phyloP scores from a whole-genome alignment of 2,888 invertebrate species.

The Ellobium chinense region DNA sequence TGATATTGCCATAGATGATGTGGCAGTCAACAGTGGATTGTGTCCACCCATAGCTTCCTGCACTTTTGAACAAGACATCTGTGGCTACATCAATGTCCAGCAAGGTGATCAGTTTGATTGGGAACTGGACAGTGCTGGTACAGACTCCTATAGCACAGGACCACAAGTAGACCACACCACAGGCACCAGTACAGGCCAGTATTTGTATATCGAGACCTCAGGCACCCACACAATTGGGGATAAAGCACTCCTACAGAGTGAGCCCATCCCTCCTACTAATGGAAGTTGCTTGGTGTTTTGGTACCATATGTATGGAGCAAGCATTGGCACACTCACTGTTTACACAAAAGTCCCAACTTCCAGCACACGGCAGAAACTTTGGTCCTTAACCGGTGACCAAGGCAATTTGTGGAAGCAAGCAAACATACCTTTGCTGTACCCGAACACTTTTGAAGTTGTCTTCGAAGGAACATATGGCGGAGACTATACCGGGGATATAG shows the following conservation, averaged over 20 bases:
- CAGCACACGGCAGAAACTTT: slow-evolving; percentile 38
- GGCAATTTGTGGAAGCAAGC: slow-evolving; percentile 68
- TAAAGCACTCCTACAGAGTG: slow-evolving; percentile 79
- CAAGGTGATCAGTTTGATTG: slow-evolving; percentile 74
- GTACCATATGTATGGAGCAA: slow-evolving; percentile 73
- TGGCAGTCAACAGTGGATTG: slow-evolving; percentile 59
- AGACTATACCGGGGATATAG: slow-evolving; percentile 72
- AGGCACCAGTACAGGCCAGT: slow-evolving; percentile 64
- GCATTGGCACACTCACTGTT: slow-evolving; percentile 69
- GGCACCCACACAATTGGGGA: slow-evolving; percentile 81
- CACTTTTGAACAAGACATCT: slow-evolving; percentile 76
- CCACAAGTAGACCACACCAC: slow-evolving; percentile 70
- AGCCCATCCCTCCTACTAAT: slow-evolving; percentile 55
- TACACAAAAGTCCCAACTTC: slow-evolving; percentile 58
- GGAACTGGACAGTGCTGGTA: slow-evolving; percentile 68
- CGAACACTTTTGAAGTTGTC: slow-evolving; percentile 53
- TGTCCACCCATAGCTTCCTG: slow-evolving; percentile 72
- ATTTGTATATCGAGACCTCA: slow-evolving; percentile 79
- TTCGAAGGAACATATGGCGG: slow-evolving; percentile 73
- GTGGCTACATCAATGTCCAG: slow-evolving; percentile 68
- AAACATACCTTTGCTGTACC: slow-evolving; percentile 39
- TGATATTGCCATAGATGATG: slow-evolving; percentile 76
- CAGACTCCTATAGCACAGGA: slow-evolving; percentile 65
- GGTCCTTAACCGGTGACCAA: slow-evolving; percentile 61
- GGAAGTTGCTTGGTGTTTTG: slow-evolving; percentile 69